Conservation (phyloP, 2,797 vertebrate species). For the Valencia hispanica region DNA sequence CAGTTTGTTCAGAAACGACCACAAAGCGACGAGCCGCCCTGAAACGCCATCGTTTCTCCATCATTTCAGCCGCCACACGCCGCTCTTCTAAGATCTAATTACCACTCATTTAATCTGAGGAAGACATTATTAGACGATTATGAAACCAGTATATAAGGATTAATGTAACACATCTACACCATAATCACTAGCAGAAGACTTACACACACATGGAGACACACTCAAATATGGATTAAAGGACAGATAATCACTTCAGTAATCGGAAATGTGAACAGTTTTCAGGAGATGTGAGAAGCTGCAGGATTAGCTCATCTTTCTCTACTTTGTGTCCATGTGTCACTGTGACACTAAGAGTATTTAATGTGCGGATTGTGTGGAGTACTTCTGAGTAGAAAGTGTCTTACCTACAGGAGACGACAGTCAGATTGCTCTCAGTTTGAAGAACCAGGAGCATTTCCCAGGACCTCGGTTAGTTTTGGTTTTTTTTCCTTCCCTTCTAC, state of each 20-base stretch:
- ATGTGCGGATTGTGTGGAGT: neutral
- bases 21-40: neutral
- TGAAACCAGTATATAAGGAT: slow-evolving; percentile 13
- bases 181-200: slow-evolving; percentile 3
- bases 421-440: neutral
- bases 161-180: slow-evolving; percentile 9
- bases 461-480: too few species aligned
- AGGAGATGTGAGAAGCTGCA: neutral
- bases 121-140: slow-evolving; percentile 22
- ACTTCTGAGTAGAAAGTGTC: neutral
- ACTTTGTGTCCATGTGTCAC: neutral
- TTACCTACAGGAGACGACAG: neutral
- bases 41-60: slow-evolving; percentile 10
- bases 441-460: neutral
- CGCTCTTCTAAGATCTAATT: slow-evolving; percentile 25
- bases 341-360: neutral
- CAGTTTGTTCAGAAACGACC: slow-evolving; percentile 42
- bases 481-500: neutral
- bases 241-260: neutral
- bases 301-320: neutral
- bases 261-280: neutral
- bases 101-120: slow-evolving; percentile 26
- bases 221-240: neutral
- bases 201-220: neutral
- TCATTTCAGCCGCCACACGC: slow-evolving; percentile 6